Conservation (phyloP, 1,140 invertebrate genomes). For the Harpegnathos saltator region DNA sequence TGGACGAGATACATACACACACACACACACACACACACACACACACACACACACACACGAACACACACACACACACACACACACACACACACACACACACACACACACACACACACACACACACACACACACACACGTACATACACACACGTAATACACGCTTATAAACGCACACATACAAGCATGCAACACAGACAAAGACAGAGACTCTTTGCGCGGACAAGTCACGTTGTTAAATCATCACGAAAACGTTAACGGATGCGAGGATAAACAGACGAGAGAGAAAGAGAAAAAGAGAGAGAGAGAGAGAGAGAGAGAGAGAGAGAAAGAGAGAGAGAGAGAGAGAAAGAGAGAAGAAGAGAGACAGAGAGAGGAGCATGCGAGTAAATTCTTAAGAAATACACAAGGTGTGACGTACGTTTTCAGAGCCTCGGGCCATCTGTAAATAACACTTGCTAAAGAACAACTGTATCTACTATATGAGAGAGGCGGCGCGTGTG, state of each 20-base stretch:
- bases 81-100: too few species aligned
- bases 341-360: conserved; percentile 51
- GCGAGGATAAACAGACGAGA: conserved; percentile 37
- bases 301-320: conserved; percentile 42
- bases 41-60: too few species aligned
- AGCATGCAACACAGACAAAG: too few species aligned
- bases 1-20: conserved; percentile 26
- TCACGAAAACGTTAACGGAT: conserved; percentile 27
- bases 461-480: conserved; percentile 73
- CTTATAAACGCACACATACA: too few species aligned
- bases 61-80: too few species aligned
- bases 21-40: neutral
- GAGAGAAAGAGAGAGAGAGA: conserved; percentile 48
- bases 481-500: conserved; percentile 35
- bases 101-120: too few species aligned
- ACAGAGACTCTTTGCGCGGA: too few species aligned
- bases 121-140: too few species aligned
- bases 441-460: conserved; percentile 84
- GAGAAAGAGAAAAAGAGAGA: conserved; percentile 50
- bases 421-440: conserved; percentile 85
- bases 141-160: too few species aligned
- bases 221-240: conserved; percentile 29
- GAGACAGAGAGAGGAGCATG: conserved; percentile 60
- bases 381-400: conserved; percentile 72
- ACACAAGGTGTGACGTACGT: conserved; percentile 82